Evolutionary conservation across 2,113 vertebrate species (phyloP), one percentile per base, ranked within the genome.

Genomic region (Motacilla alba): DNA sequence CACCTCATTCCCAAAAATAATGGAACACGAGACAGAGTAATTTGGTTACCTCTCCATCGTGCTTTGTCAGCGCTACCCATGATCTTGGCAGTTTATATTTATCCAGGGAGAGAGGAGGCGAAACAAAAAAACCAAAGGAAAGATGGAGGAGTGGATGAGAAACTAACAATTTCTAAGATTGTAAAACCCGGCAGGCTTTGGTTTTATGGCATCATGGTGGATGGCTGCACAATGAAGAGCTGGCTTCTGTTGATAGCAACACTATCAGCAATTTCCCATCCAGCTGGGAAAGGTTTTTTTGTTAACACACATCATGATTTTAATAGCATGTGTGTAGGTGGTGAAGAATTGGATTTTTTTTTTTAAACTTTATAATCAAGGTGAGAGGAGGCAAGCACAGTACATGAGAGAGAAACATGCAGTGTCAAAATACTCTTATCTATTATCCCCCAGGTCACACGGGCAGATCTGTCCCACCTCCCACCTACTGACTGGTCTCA

Each of bases 281-380:
- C 95, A 97, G 93, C 96, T 95, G 95, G 75, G 87, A 97, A 92
- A 91, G 75, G 73, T 27, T 90, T 95, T 96, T 96, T 94, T 67
- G 8, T 96, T 97, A 98, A 97, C 92, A 93, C 81, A 96, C 74
- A 96, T 96, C 84, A 94, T 96, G 90, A 97, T 94, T 96, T 96
- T 97, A 98, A 97, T 95, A 94, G 95, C 89, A 33, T 31, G 83
- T 84, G 91, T 96, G 96, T 97, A 94, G 96, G 95, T 95, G 94
- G 95, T 93, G 87, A 93, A 87, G 85, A 91, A 96, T 81, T 96
- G 73, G 89, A 94, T 84, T 96, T 95, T 94, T 96, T 95, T 94
- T 97, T 96, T 46, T 4, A 93, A 97, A 94, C 79, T 95, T 96
- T 90, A 93, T 97, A 96, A 96, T 97, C 97, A 96, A 96, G 96